Evolutionary conservation across 2,888 invertebrate species (phyloP).

Genomic region (Pseudococcus longispinus): DNA sequence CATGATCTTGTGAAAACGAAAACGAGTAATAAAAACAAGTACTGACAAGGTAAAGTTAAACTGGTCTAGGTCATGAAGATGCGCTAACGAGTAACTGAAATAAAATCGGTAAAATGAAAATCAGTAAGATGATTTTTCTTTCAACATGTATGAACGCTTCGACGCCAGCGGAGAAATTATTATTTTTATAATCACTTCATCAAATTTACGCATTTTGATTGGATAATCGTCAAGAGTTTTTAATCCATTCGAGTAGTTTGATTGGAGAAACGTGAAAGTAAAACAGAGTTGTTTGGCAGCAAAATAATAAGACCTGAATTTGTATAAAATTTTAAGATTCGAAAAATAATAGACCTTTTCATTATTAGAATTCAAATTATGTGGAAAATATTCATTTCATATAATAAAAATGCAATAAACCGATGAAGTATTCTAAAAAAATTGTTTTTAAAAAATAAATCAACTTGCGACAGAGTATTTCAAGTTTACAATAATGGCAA

Average conservation of each 20-base stretch:
- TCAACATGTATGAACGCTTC: too few species aligned
- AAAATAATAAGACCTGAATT: background rate
- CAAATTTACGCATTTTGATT: background rate
- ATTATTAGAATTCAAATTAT: background rate
- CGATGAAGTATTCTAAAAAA: background rate
- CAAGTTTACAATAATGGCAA: background rate
- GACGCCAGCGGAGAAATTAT: background rate
- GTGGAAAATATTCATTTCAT: background rate
- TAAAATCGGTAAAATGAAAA: background rate
- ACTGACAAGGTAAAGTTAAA: constrained; percentile 25
- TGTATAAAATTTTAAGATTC: too few species aligned
- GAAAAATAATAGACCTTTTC: background rate
- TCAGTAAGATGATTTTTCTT: background rate
- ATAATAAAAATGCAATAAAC: background rate
- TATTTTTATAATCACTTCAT: background rate
- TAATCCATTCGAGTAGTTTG: background rate
- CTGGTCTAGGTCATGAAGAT: constrained; percentile 41
- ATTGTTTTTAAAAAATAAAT: background rate
- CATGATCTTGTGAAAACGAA: background rate
- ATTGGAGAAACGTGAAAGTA: background rate
- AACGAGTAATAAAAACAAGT: constrained; percentile 35
- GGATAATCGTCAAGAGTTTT: background rate
- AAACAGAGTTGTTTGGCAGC: background rate
- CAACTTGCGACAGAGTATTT: background rate
- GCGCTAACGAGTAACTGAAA: background rate